Conservation (phyloP, 2,113 vertebrate species). For the Varanus salvator region DNA sequence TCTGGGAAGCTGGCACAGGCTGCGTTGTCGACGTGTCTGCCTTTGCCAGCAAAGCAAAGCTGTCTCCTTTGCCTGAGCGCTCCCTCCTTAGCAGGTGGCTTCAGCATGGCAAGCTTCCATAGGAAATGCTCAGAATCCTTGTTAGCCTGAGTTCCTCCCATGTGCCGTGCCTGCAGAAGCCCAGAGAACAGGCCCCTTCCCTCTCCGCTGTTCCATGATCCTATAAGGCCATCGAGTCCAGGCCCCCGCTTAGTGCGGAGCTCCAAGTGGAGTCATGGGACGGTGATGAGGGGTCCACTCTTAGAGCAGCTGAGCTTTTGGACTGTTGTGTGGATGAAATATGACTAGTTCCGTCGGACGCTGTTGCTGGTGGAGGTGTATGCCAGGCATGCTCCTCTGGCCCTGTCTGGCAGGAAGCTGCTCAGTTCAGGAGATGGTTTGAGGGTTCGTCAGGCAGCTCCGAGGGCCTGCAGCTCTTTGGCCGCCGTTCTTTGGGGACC, state of each 20-base stretch:
- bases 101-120: conserved; percentile 46
- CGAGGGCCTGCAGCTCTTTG: background rate
- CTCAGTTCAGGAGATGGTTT: background rate
- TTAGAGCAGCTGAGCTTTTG: conserved; percentile 61
- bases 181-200: too few species aligned
- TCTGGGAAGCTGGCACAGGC: conserved; percentile 17
- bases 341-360: conserved; percentile 61
- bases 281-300: conserved; percentile 42
- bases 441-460: background rate
- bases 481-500: too few species aligned
- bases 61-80: background rate
- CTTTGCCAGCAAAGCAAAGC: background rate
- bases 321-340: conserved; percentile 62
- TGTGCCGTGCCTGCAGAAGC: conserved; percentile 57
- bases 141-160: conserved; percentile 61
- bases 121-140: conserved; percentile 64
- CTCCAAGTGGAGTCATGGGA: conserved; percentile 66
- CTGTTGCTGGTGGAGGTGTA: background rate
- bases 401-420: background rate
- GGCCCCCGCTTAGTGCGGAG: conserved; percentile 13
- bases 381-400: background rate
- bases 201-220: too few species aligned
- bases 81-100: background rate
- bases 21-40: background rate
- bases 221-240: too few species aligned